Percentiles rank a stretch among this genome's conserved stretches.
Conservation (phyloP, 2,888 invertebrate genomes). For the Pandemis corylana region DNA sequence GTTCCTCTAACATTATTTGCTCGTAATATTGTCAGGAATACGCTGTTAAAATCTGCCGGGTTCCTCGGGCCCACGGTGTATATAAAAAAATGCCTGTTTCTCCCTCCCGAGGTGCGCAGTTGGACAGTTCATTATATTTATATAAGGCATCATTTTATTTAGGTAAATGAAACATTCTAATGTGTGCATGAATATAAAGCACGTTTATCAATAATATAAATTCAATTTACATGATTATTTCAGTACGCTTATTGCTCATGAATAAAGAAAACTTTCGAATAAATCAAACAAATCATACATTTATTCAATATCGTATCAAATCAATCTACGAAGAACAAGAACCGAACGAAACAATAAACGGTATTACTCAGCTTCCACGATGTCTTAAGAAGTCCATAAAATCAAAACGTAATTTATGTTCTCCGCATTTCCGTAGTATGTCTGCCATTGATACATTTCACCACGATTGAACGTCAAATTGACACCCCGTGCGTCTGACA, state of each 20-base stretch:
- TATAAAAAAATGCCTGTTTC: too few relatives aligned
- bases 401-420: slow-evolving; percentile 3
- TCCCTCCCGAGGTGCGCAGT: too few relatives aligned
- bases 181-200: background rate
- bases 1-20: too few relatives aligned
- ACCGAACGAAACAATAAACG: background rate
- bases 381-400: background rate
- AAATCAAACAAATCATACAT: background rate
- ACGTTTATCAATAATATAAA: background rate
- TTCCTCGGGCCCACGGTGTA: too few relatives aligned
- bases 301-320: background rate
- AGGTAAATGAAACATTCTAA: too few relatives aligned
- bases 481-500: slow-evolving; percentile 27
- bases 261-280: background rate
- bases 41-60: too few relatives aligned
- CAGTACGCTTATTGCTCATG: background rate
- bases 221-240: background rate
- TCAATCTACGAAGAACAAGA: background rate
- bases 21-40: too few relatives aligned
- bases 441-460: slow-evolving; percentile 13
- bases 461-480: slow-evolving; percentile 13
- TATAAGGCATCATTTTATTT: too few relatives aligned
- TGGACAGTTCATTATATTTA: too few relatives aligned
- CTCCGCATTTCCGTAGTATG: background rate
- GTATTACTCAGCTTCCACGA: background rate